A percentile compares a stretch with the other conserved stretches of the same genome.
Conservation (phyloP, 2,888 invertebrate genomes). For the Agrilus mali region DNA sequence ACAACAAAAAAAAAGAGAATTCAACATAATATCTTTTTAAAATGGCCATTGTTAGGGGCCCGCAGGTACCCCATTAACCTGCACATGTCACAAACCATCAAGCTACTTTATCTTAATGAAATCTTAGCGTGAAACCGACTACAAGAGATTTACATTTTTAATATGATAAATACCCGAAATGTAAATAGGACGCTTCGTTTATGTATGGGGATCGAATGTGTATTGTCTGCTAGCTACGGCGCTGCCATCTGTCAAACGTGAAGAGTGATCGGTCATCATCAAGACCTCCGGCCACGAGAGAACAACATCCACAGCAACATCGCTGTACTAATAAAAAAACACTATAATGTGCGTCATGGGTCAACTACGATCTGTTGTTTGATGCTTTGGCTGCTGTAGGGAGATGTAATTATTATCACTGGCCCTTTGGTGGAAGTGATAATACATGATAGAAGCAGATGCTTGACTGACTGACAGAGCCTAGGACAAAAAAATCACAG, state of each 20-base stretch:
- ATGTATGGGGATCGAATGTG: constrained; percentile 25
- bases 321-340: too few species aligned
- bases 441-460: too few species aligned
- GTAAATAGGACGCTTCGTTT: constrained; percentile 21
- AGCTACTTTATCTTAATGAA: constrained; percentile 29
- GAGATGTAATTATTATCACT: too few species aligned
- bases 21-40: constrained; percentile 18
- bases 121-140: constrained; percentile 25
- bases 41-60: constrained; percentile 27
- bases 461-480: too few species aligned
- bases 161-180: constrained; percentile 31
- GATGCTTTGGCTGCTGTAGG: too few species aligned
- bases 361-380: too few species aligned
- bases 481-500: too few species aligned
- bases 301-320: constrained; percentile 4
- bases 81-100: constrained; percentile 28
- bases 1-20: too few species aligned
- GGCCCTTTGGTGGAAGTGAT: too few species aligned
- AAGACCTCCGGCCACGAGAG: constrained; percentile 27
- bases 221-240: constrained; percentile 29
- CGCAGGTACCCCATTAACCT: constrained; percentile 26
- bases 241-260: constrained; percentile 33
- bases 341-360: too few species aligned
- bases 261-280: constrained; percentile 33
- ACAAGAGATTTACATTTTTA: constrained; percentile 21